phyloP scores from a whole-genome alignment of 2,888 invertebrate species.

The Nephrotoma guestfalica region DNA sequence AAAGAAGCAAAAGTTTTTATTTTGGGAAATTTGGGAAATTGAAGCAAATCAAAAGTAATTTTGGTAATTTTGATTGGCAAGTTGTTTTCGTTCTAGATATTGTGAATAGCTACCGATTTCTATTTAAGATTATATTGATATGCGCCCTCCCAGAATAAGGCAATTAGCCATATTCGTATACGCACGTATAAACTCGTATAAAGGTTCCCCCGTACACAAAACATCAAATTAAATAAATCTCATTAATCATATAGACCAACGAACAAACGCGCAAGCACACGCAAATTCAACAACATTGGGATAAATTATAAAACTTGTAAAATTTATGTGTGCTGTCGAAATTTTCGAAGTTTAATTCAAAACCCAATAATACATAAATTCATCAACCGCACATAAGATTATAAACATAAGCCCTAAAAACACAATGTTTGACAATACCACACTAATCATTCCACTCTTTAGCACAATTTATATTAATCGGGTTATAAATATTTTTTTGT shows the following conservation, averaged over 20 bases:
- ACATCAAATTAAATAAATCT: neutral
- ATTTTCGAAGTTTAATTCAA: neutral
- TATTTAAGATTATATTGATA: neutral
- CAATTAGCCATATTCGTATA: neutral
- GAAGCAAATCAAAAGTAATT: neutral
- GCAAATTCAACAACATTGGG: neutral
- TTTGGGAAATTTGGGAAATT: neutral
- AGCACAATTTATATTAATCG: neutral
- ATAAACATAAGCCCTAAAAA: neutral
- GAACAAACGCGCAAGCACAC: neutral
- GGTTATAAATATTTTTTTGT: neutral
- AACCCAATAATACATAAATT: neutral
- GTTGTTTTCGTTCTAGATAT: neutral
- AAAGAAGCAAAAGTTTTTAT: neutral
- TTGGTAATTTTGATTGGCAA: neutral
- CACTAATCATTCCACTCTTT: neutral
- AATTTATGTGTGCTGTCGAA: neutral
- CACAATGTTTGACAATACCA: neutral
- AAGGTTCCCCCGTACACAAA: neutral
- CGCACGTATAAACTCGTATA: neutral
- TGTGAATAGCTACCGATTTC: neutral
- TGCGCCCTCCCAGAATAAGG: neutral
- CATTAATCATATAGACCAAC: neutral
- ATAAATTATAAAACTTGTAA: neutral
- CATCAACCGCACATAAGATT: neutral